Base-by-base conservation (phyloP, 1,140 invertebrate genomes). In the Chionoecetes opilio region DNA sequence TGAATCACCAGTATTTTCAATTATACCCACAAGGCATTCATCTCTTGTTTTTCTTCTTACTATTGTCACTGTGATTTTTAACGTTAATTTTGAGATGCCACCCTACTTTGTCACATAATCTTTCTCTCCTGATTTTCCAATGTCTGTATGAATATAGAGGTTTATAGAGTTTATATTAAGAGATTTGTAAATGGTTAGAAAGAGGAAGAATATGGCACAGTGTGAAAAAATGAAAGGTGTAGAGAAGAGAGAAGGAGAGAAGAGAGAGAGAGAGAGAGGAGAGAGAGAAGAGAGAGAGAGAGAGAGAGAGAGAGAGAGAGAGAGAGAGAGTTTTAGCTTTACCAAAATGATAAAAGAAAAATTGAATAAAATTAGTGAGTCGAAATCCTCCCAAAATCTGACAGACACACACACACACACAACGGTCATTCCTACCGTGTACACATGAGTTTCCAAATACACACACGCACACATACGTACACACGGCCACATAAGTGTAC, bases 401-500 rank as follows among this genome's bases (percentile, higher is more conserved):
- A 75, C 8, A 75, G 21, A 75, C 53, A 63, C 29, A 41, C 29
- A 34, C 86, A 87, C 32, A 34, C 86, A 87, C 34, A 88, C 63
- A 82, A 31, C 53, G n/a, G 41, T 41, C 37, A n/a, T 41, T 14
- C 21, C 35, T n/a, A 29, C n/a, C n/a, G 34, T 87, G 17, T 34
- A 87, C 34, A 35, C 85, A 21, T 87, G 34, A 37, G 82, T 86
- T 34, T 46, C 32, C 87, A 89, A 31, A 89, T 9, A 87, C 26
- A 87, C 84, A 53, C 31, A 38, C 34, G 31, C 32, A 94, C 86
- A 89, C 32, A 89, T 11, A 32, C n/a, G 21, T 53, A 53, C 34
- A 88, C 84, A 86, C 38, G 38, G 21, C 86, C 38, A 88, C 86
- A 94, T 46, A 91, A 38, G 46, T 90, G 93, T 94, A 94, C 93